phyloP scores from a whole-genome alignment of 2,888 invertebrate species.

The Fragum fragum region DNA sequence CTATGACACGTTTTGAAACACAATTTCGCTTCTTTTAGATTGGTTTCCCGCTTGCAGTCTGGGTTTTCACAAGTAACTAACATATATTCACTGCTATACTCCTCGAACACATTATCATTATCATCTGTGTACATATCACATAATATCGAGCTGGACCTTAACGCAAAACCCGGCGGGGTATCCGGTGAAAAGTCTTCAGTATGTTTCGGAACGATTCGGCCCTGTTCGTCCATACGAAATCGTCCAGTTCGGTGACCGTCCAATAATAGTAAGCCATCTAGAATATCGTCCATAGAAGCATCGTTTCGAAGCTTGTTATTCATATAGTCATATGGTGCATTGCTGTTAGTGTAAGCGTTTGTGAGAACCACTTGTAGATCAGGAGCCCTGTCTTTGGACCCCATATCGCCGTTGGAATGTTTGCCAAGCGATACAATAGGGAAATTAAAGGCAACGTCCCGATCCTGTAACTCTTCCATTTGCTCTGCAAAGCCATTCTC shows the following conservation, averaged over 20 bases:
- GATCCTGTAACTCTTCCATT: conserved; percentile 58
- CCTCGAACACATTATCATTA: conserved; percentile 43
- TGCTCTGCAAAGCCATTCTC: conserved; percentile 70
- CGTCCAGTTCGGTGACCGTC: conserved; percentile 59
- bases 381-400: conserved; percentile 37
- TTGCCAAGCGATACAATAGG: conserved; percentile 61
- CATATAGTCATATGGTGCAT: conserved; percentile 39
- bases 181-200: conserved; percentile 56
- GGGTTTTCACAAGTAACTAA: conserved; percentile 81
- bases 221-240: conserved; percentile 57
- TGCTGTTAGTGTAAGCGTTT: conserved; percentile 47
- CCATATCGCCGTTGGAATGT: conserved; percentile 54
- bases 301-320: conserved; percentile 50
- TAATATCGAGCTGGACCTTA: conserved; percentile 1
- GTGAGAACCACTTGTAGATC: conserved; percentile 65
- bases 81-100: conserved; percentile 58
- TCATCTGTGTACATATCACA: conserved; percentile 25
- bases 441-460: conserved; percentile 55
- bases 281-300: conserved; percentile 74
- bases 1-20: conserved; percentile 97
- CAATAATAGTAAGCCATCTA: conserved; percentile 74
- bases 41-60: conserved; percentile 81
- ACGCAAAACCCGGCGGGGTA: conserved; percentile 52
- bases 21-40: conserved; percentile 92
- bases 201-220: conserved; percentile 57